A percentile compares a stretch with the other conserved stretches of the same genome.
phyloP scores from a whole-genome alignment of 2,113 vertebrate species.

The Xiphias gladius region DNA sequence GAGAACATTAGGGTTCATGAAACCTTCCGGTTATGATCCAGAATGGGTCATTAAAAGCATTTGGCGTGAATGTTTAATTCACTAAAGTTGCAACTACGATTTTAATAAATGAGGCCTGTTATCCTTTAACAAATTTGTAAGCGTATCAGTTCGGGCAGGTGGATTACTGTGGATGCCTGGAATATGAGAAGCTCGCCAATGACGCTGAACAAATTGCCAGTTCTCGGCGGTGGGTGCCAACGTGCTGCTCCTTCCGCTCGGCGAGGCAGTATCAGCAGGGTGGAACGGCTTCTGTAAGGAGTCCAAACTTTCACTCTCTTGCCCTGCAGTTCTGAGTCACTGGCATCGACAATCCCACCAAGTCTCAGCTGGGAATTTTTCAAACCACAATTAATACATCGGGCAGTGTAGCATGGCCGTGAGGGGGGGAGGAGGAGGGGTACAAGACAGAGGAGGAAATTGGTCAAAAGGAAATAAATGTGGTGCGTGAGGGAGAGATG shows the following conservation, averaged over 20 bases:
- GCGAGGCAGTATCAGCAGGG: slow-evolving; percentile 30
- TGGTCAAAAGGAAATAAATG: slow-evolving; percentile 57
- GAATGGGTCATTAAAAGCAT: slow-evolving; percentile 4
- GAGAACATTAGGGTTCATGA: background rate
- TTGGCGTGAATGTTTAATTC: slow-evolving; percentile 21
- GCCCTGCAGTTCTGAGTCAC: slow-evolving; percentile 69
- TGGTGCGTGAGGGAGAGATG: slow-evolving; percentile 27
- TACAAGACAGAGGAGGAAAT: slow-evolving; percentile 33
- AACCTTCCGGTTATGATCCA: background rate
- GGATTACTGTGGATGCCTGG: background rate
- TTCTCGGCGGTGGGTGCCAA: slow-evolving; percentile 27
- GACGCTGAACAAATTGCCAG: slow-evolving; percentile 39
- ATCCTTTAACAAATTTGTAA: background rate
- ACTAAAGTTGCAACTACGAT: background rate
- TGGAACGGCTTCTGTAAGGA: slow-evolving; percentile 53
- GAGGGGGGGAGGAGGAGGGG: slow-evolving; percentile 20
- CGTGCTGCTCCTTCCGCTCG: slow-evolving; percentile 34
- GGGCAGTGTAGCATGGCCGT: slow-evolving; percentile 61
- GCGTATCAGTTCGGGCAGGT: slow-evolving; percentile 31
- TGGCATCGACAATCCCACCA: slow-evolving; percentile 63
- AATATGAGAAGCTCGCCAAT: slow-evolving; percentile 5
- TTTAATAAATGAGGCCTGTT: slow-evolving; percentile 15
- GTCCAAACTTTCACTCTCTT: slow-evolving; percentile 57
- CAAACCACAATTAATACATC: slow-evolving; percentile 71
- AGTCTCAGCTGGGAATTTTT: slow-evolving; percentile 67